phyloP scores from a whole-genome alignment of 2,888 invertebrate species.

The Scaptomyza caliginosa region DNA sequence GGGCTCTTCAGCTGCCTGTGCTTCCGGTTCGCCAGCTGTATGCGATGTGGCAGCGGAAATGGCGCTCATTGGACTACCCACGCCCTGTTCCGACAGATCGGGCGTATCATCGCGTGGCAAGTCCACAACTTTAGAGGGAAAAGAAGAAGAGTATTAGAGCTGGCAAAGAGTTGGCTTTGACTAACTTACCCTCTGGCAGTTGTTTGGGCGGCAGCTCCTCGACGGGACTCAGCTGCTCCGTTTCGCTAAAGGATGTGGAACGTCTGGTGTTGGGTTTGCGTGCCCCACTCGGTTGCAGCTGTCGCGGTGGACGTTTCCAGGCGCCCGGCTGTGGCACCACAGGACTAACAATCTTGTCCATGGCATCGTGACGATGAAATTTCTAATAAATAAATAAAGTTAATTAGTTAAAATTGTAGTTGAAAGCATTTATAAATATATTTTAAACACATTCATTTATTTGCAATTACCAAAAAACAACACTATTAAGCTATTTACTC shows the following conservation, averaged over 20 bases:
- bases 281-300: slow-evolving; percentile 81
- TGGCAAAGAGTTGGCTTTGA: background rate
- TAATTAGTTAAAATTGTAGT: background rate
- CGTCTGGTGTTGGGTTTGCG: slow-evolving; percentile 81
- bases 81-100: slow-evolving; percentile 69
- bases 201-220: slow-evolving; percentile 77
- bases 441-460: no score
- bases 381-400: slow-evolving; percentile 61
- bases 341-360: slow-evolving; percentile 96
- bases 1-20: slow-evolving; percentile 39
- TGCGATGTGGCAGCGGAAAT: slow-evolving; percentile 71
- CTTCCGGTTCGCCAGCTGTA: slow-evolving; percentile 73
- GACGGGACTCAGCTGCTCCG: slow-evolving; percentile 84
- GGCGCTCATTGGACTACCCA: slow-evolving; percentile 77
- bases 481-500: no score
- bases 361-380: slow-evolving; percentile 88
- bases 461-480: no score
- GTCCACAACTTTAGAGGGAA: slow-evolving; percentile 55
- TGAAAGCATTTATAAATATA: no score
- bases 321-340: slow-evolving; percentile 95
- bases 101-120: slow-evolving; percentile 80
- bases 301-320: slow-evolving; percentile 88
- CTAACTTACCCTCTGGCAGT: slow-evolving; percentile 69
- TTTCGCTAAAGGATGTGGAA: slow-evolving; percentile 85
- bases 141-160: background rate